Evolutionary conservation across 2,888 invertebrate genomes (phyloP), one percentile per base, ranked within the genome.

Genomic region (Drosophila mimica): DNA sequence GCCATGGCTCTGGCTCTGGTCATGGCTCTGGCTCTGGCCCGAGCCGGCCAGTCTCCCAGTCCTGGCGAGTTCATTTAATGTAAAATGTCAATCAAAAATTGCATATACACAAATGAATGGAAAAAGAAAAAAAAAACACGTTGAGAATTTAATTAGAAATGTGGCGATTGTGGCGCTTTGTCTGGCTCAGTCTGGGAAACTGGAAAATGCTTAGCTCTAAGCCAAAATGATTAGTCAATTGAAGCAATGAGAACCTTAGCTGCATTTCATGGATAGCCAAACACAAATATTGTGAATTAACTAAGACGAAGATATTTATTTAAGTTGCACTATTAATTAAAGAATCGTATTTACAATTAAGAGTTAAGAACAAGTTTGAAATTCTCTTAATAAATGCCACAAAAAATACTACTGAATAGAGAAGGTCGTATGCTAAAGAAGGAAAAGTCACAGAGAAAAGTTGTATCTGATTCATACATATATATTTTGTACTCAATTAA

Each of bases 1-100:
- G 15, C 28, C 46, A 30, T 36, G 20, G 15, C 25, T 56, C 62
- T 59, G n/a, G n/a, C n/a, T n/a, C n/a, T n/a, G n/a, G n/a, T n/a
- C n/a, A n/a, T n/a, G n/a, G 25, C 28, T 30, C 1, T 59, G 11
- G 8, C 67, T 62, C 11, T 60, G 33, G 25, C n/a, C 28, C 49
- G 34, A 36, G 25, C 25, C 56, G 51, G 34, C 43, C 38, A 7
- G 13, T 38, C 38, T 51, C 38, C 15, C 58, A 28, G 36, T 43
- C 46, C 54, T 48, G 36, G 60, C 57, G 63, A 63, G 74, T 81
- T 59, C 88, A 81, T 91, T 91, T 91, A 91, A 91, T 91, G 89
- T 79, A 86, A 91, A 87, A 83, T 89, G 90, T 82, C 90, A 86
- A 91, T 91, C 91, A 90, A 79, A 82, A 83, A 89, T 90, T 76